Evolutionary conservation across 2,888 invertebrate genomes (phyloP), one percentile per base, ranked within the genome.

Genomic region (Coenonympha glycerion): DNA sequence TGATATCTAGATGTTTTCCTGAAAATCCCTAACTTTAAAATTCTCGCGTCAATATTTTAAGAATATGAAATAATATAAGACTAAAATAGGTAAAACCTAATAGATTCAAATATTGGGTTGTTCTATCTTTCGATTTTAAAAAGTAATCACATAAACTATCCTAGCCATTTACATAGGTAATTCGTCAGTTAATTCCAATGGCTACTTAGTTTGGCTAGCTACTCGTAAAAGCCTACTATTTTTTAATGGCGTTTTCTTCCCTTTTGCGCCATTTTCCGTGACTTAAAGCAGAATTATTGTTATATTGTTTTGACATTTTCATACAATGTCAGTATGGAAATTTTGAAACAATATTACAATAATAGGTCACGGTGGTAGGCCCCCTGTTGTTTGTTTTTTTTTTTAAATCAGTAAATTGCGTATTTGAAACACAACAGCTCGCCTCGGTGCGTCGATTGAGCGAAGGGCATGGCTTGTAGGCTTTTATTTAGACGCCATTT

Each of bases 361-460:
- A n/a, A n/a, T n/a, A n/a, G n/a, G n/a, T n/a, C n/a, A n/a, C n/a
- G n/a, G n/a, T n/a, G n/a, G n/a, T n/a, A n/a, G 71, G 71, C 66
- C 78, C 69, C 70, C 71, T 68, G 69, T 66, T 68, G 67, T 49
- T 55, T 60, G 62, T 63, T 59, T 76, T 75, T 69, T 77, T 79
- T 80, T 81, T 81, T 74, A 79, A 85, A 85, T 85, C 84, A 82
- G 80, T 80, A 85, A 86, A 85, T 84, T 85, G 84, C 84, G 84
- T 85, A 86, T 86, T 82, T 83, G 82, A 83, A 83, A 85, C 84
- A 85, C 83, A 85, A 84, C 77, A 72, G 71, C 59, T 59, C 60
- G 56, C 53, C 53, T 58, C 54, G 60, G 60, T 56, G 63, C 65
- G 61, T 65, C 69, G 68, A 71, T 69, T 68, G 68, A 63, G 64